Percentiles rank a stretch among this genome's conserved stretches.
These are phyloP conservation scores for Hucho hucho DNA, from an alignment of 2,113 vertebrate species.

Conservation along the genomic window DNA sequence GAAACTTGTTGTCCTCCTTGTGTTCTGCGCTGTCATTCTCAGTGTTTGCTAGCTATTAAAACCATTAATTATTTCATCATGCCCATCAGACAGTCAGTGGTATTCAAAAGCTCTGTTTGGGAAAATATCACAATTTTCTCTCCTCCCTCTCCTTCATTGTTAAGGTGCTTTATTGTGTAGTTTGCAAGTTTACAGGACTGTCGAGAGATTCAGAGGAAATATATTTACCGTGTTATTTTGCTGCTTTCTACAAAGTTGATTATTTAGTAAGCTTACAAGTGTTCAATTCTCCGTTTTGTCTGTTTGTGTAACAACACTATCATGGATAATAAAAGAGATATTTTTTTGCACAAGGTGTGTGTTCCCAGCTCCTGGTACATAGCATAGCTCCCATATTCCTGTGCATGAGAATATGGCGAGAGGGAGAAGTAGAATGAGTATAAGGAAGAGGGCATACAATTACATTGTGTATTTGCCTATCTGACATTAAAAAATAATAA, in stretches of 20 bases:
- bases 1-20: too few species aligned
- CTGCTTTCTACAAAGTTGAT: too few species aligned
- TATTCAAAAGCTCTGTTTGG: neutral
- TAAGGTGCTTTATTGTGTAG: conserved; percentile 19
- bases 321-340: conserved; percentile 60
- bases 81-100: neutral
- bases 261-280: too few species aligned
- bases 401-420: too few species aligned
- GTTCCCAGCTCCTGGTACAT: neutral
- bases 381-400: too few species aligned
- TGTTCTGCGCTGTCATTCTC: neutral
- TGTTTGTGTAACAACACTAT: conserved; percentile 49
- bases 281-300: too few species aligned
- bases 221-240: conserved; percentile 22
- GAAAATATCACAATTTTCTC: neutral
- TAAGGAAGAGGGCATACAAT: too few species aligned
- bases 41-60: neutral
- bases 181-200: conserved; percentile 30
- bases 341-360: conserved; percentile 56
- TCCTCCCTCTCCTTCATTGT: neutral
- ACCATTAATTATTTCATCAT: neutral
- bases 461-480: too few species aligned
- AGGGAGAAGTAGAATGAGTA: too few species aligned
- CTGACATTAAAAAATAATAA: too few species aligned
- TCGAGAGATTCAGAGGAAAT: conserved; percentile 10